phyloP scores from a whole-genome alignment of 2,797 vertebrate genomes.

The Sebastes oblongus region DNA sequence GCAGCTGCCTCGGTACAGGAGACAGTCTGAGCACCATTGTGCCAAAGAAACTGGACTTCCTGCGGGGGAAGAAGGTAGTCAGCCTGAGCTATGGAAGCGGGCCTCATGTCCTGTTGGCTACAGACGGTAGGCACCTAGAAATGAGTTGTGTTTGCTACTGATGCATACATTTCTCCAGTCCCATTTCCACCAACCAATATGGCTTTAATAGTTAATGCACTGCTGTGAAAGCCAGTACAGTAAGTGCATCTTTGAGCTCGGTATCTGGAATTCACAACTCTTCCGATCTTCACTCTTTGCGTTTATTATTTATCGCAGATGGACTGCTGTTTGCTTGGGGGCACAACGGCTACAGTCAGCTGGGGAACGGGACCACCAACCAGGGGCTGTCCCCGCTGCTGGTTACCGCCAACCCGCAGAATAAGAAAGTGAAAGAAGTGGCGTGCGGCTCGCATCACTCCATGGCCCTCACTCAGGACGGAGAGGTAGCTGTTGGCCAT shows the following conservation, averaged over 20 bases:
- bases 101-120: conserved; percentile 90
- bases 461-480: conserved; percentile 88
- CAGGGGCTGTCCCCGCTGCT: conserved; percentile 87
- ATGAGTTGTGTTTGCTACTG: neutral
- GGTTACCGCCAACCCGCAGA: conserved; percentile 87
- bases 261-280: neutral
- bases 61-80: conserved; percentile 90
- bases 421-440: conserved; percentile 89
- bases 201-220: neutral
- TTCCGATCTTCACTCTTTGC: neutral
- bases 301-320: conserved; percentile 74
- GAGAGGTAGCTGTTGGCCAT: conserved; percentile 84
- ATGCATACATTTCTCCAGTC: neutral
- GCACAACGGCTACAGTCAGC: conserved; percentile 94
- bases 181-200: neutral
- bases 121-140: conserved; percentile 82
- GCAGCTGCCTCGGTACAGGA: conserved; percentile 93
- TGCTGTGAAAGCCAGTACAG: neutral
- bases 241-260: neutral
- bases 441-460: conserved; percentile 96
- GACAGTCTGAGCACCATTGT: conserved; percentile 91
- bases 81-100: conserved; percentile 94
- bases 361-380: conserved; percentile 92
- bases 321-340: conserved; percentile 94
- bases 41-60: conserved; percentile 91